These are phyloP conservation scores for Okamejei kenojei DNA, from an alignment of 2,797 vertebrate species.

Conservation along the genomic window DNA sequence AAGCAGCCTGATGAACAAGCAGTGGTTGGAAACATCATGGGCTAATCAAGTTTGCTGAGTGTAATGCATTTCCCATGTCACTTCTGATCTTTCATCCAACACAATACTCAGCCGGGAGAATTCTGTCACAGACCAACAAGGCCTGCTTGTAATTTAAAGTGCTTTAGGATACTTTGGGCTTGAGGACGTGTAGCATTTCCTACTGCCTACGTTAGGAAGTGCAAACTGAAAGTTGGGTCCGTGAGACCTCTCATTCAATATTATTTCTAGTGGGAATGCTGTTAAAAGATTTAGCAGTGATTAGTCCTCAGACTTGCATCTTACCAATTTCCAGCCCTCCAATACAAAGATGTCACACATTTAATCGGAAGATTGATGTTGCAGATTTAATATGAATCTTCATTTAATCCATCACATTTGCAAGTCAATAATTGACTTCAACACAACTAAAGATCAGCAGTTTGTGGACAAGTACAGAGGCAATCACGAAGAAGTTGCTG, in stretches of 20 bases:
- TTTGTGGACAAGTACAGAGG: slow-evolving; percentile 15
- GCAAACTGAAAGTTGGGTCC: slow-evolving; percentile 2
- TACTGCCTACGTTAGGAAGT: slow-evolving; percentile 10
- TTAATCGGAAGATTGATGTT: slow-evolving; percentile 3
- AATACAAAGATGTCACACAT: background rate
- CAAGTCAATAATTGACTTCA: slow-evolving; percentile 23
- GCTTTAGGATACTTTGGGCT: slow-evolving; percentile 22
- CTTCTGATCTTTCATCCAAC: slow-evolving; percentile 30
- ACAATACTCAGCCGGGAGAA: slow-evolving; percentile 23
- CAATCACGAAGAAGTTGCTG: slow-evolving; percentile 22
- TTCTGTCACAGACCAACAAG: slow-evolving; percentile 31
- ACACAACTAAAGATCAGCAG: slow-evolving; percentile 23
- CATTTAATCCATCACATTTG: slow-evolving; percentile 28
- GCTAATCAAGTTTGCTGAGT: slow-evolving; percentile 46
- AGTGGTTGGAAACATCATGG: slow-evolving; percentile 40
- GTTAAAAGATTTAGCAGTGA: slow-evolving; percentile 7
- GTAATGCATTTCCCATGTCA: slow-evolving; percentile 46
- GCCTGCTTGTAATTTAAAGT: slow-evolving; percentile 14
- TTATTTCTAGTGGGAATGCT: background rate
- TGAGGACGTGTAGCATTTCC: background rate
- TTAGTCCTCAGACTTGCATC: background rate
- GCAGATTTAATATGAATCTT: slow-evolving; percentile 15
- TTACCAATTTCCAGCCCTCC: background rate
- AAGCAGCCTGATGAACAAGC: slow-evolving; percentile 42
- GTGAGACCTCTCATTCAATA: slow-evolving; percentile 15